These are phyloP conservation scores for Tachysurus fulvidraco DNA, from an alignment of 2,113 vertebrate species.

Conservation along the genomic window DNA sequence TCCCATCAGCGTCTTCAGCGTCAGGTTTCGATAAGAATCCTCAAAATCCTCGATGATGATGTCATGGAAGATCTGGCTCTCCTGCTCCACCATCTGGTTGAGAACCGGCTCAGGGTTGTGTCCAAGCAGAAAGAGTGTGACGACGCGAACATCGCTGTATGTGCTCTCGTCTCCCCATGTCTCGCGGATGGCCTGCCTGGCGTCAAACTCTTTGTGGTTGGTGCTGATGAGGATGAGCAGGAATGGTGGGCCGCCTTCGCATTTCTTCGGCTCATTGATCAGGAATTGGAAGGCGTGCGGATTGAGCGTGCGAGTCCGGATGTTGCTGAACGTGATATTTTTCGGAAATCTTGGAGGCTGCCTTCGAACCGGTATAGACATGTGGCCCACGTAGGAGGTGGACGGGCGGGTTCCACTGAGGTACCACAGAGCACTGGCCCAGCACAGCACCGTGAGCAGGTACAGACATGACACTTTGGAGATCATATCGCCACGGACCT, in stretches of 20 bases:
- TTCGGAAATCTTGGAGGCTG: conserved; percentile 73
- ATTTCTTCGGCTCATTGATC: conserved; percentile 93
- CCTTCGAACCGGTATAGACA: conserved; percentile 77
- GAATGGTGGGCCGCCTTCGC: conserved; percentile 84
- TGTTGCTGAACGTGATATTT: conserved; percentile 88
- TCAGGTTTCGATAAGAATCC: conserved; percentile 96
- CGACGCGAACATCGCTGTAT: conserved; percentile 85
- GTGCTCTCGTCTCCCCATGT: conserved; percentile 97
- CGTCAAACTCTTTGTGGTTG: conserved; percentile 97
- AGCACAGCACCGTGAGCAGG: conserved; percentile 93
- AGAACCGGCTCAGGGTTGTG: conserved; percentile 86
- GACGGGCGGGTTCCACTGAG: conserved; percentile 90
- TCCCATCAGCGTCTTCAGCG: conserved; percentile 96
- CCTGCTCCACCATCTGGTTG: conserved; percentile 98
- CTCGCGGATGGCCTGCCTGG: conserved; percentile 96
- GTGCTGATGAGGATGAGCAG: conserved; percentile 97
- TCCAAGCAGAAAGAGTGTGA: conserved; percentile 91
- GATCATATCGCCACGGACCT: conserved; percentile 83
- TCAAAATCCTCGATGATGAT: conserved; percentile 96
- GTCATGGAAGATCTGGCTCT: conserved; percentile 98
- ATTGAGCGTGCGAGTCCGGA: conserved; percentile 93
- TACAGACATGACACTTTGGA: conserved; percentile 97
- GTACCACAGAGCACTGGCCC: conserved; percentile 99
- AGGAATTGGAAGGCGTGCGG: conserved; percentile 93
- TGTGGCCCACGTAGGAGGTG: conserved; percentile 83